phyloP scores from a whole-genome alignment of 2,113 vertebrate species.

The Hippolais icterina region DNA sequence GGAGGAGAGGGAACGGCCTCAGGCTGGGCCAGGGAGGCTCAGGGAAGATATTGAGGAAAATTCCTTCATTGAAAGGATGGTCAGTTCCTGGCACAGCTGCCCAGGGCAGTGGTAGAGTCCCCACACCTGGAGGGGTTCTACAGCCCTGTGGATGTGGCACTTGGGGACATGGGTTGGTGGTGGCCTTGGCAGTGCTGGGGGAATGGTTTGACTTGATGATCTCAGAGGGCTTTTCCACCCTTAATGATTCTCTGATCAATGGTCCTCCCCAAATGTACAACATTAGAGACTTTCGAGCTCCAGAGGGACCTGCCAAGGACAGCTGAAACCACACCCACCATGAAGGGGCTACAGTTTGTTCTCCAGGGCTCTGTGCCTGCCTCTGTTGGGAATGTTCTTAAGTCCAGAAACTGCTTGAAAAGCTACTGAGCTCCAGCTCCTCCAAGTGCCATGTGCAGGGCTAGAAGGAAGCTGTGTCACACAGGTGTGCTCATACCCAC shows the following conservation, averaged over 20 bases:
- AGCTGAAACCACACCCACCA: not conserved
- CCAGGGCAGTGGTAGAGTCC: not conserved
- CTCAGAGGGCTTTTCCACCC: not conserved
- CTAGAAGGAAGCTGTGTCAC: not conserved
- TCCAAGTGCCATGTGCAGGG: not conserved
- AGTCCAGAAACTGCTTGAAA: not conserved
- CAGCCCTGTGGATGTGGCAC: not conserved
- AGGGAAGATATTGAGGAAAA: fast-evolving
- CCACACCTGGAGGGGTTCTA: not conserved
- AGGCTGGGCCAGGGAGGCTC: not conserved
- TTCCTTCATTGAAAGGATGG: fast-evolving
- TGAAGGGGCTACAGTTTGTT: not conserved
- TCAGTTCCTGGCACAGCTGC: not conserved
- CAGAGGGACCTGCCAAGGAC: not conserved
- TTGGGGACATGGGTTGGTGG: fast-evolving
- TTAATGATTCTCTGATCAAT: not conserved
- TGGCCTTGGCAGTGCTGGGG: not conserved
- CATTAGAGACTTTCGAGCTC: not conserved
- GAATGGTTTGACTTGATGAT: fast-evolving
- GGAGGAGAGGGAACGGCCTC: not conserved
- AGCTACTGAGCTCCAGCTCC: not conserved
- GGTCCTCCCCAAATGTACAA: not conserved
- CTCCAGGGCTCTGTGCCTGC: not conserved
- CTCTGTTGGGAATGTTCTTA: not conserved
- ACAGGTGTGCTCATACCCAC: fast-evolving